Evolutionary conservation across 2,113 vertebrate genomes (phyloP), one percentile per base, ranked within the genome.

Genomic region (Otus sunia): DNA sequence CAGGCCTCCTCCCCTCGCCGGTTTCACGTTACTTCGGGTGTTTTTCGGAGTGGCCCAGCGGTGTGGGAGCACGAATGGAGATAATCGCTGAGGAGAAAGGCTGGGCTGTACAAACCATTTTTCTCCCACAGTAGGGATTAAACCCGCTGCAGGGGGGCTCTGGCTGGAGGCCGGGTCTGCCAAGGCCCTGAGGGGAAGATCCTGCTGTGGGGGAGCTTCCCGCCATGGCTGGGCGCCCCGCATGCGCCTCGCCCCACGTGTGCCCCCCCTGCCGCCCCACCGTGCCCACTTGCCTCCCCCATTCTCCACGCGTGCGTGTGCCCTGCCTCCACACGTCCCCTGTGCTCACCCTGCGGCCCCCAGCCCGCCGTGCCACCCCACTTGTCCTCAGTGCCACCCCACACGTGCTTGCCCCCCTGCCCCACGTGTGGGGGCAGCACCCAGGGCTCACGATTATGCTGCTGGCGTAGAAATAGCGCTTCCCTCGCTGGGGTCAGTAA

Each of bases 381-480:
- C 15, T 4, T 4, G 5, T 36, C 30, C 36, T 2, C 17, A 1
- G 20, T 36, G 56, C 14, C 15, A 0, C 26, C 59, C 23, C 27
- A 2, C 29, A 7, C 4, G 0, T 2, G 2, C 20, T 29, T 4
- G 8, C 3, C 74, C 26, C 1, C 0, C 45, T 15, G 49, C 8
- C 11, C 39, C 36, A 0, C 2, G 30, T 39, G 52, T 6, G 15
- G 26, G 39, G 5, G 5, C 20, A 5, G 79, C 36, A 3, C 8
- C 25, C 14, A 0, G 15, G 8, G 2, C 26, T 32, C 11, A 0
- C 1, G 13, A 21, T 23, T 19, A 2, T 3, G 4, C 69, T 14
- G 39, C 64, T 25, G 21, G 0, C 19, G 34, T 15, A 6, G 26
- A 37, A 13, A 15, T 23, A 6, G 6, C n/a, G 14, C 12, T 60